phyloP scores from a whole-genome alignment of 2,797 vertebrate species.

The Apodemus agrarius region DNA sequence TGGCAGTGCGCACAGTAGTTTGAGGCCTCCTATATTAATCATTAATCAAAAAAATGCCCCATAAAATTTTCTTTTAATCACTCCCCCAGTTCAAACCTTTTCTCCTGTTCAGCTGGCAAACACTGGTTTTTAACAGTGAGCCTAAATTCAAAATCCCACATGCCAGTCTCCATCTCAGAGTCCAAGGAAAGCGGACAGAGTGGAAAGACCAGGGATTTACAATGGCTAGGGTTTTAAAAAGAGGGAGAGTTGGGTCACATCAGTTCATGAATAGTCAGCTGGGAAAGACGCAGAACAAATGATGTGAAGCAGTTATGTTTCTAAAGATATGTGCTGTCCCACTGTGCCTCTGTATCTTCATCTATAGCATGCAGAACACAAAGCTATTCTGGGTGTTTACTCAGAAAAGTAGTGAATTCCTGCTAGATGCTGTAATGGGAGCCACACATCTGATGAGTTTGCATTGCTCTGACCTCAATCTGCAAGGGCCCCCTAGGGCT shows the following conservation, averaged over 20 bases:
- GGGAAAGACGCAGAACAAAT: neutral
- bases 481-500: rapidly evolving
- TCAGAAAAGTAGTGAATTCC: no score
- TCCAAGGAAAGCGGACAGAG: neutral
- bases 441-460: neutral
- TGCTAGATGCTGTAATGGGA: neutral
- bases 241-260: no score
- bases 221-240: neutral
- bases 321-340: neutral
- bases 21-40: neutral
- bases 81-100: neutral
- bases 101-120: neutral
- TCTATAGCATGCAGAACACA: neutral
- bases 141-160: neutral
- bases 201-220: neutral
- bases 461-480: rapidly evolving
- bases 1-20: neutral
- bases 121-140: neutral
- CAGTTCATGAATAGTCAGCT: neutral
- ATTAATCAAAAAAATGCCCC: neutral
- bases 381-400: neutral
- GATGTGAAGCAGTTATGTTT: neutral
- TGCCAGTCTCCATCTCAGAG: neutral
- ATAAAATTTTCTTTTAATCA: neutral
- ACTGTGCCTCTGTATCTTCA: neutral